A percentile compares a stretch with the other conserved stretches of the same genome.
phyloP scores from a whole-genome alignment of 2,888 invertebrate genomes.

The Pollenia labialis region DNA sequence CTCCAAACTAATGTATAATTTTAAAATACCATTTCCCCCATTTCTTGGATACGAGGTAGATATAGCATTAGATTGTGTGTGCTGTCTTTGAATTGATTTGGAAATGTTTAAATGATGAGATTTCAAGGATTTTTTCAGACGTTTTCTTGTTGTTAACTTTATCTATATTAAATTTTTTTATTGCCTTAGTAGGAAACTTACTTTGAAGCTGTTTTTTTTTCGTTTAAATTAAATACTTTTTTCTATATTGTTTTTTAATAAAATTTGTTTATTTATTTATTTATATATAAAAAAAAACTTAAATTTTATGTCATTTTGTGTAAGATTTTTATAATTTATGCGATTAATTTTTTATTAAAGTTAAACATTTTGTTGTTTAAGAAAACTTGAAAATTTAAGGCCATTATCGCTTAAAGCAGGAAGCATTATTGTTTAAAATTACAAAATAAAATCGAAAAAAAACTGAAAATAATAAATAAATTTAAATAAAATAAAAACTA shows the following conservation, averaged over 20 bases:
- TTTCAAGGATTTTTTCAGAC: too few relatives aligned
- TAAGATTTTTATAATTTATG: constrained; percentile 1
- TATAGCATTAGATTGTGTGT: too few relatives aligned
- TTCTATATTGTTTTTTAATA: not conserved
- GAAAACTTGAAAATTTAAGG: not conserved
- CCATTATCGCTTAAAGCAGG: constrained; percentile 30
- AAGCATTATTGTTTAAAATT: constrained; percentile 24
- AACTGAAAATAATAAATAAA: not conserved
- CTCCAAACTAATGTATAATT: too few relatives aligned
- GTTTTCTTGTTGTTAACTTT: too few relatives aligned
- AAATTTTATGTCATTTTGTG: constrained; percentile 45
- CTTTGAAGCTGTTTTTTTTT: too few relatives aligned
- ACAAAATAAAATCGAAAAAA: not conserved
- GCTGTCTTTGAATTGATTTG: too few relatives aligned
- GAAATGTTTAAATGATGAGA: too few relatives aligned
- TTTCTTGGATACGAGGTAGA: too few relatives aligned
- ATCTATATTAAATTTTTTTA: too few relatives aligned
- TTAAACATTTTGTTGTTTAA: constrained; percentile 7
- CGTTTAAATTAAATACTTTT: not conserved
- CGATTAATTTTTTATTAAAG: not conserved
- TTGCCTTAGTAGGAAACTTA: too few relatives aligned
- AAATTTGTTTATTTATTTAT: not conserved
- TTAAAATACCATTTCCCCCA: too few relatives aligned
- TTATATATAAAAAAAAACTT: not conserved
- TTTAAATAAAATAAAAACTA: not conserved